These are phyloP conservation scores for Eptesicus fuscus DNA, from an alignment of 2,113 vertebrate genomes.

Conservation along the genomic window DNA sequence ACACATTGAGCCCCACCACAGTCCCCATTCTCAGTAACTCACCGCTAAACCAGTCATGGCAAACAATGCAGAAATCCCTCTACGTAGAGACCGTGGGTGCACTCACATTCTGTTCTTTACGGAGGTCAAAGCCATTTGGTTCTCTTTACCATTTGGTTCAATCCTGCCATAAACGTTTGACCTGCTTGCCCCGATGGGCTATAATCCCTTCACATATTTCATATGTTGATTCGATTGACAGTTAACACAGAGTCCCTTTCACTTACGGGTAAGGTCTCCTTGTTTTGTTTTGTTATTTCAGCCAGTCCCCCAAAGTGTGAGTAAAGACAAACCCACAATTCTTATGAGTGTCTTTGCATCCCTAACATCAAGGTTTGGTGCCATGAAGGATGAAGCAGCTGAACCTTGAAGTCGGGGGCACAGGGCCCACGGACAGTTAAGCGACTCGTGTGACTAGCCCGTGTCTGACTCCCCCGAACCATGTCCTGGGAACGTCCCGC, in stretches of 20 bases:
- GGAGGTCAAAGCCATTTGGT: not conserved
- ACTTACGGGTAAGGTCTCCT: not conserved
- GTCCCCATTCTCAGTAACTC: not conserved
- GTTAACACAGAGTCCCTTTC: not conserved
- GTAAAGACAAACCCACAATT: constrained; percentile 14
- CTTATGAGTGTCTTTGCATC: constrained; percentile 66
- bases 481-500: constrained; percentile 10
- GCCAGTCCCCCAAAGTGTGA: constrained; percentile 12
- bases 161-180: not conserved
- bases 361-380: constrained; percentile 67
- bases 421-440: constrained; percentile 38
- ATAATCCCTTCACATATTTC: not conserved
- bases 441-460: not conserved
- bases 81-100: not conserved
- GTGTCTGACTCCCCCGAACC: not conserved
- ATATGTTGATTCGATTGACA: not conserved
- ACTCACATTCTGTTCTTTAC: not conserved
- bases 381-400: constrained; percentile 64
- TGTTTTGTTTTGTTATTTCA: constrained; percentile 2
- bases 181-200: not conserved
- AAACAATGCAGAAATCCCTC: not conserved
- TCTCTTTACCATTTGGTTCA: not conserved
- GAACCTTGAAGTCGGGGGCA: constrained; percentile 64
- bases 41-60: not conserved
- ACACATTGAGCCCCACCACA: not conserved